Conservation (phyloP, 2,888 invertebrate genomes). For the Pandemis cinnamomeana region DNA sequence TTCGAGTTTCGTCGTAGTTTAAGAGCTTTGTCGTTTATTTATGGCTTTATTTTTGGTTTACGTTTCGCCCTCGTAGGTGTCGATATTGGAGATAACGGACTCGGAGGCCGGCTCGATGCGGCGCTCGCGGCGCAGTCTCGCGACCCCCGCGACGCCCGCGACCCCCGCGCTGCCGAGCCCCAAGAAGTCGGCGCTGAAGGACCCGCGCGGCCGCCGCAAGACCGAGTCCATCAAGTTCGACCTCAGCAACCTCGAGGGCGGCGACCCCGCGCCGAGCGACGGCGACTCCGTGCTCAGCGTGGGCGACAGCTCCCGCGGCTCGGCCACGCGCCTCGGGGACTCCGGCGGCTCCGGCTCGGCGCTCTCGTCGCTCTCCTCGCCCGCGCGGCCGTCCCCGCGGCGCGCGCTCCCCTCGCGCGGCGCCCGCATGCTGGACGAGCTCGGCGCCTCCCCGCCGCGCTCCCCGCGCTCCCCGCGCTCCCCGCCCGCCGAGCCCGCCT, state of each 20-base stretch:
- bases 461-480: too few species aligned
- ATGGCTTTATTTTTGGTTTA: not conserved
- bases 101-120: constrained; percentile 45
- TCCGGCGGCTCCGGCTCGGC: too few species aligned
- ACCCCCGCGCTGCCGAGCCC: constrained; percentile 50
- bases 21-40: constrained; percentile 34
- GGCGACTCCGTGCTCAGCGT: constrained; percentile 43
- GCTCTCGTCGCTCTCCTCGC: not conserved
- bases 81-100: constrained; percentile 58
- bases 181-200: constrained; percentile 71
- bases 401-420: constrained; percentile 54
- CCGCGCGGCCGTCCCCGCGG: not conserved
- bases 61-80: constrained; percentile 47
- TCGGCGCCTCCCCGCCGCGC: too few species aligned
- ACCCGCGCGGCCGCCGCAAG: constrained; percentile 62
- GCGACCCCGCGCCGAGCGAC: constrained; percentile 40
- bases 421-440: constrained; percentile 41
- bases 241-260: constrained; percentile 66
- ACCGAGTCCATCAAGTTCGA: constrained; percentile 77
- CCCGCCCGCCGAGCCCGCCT: too few species aligned
- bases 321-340: too few species aligned
- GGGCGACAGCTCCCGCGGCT: too few species aligned
- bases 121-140: constrained; percentile 44
- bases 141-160: constrained; percentile 43
- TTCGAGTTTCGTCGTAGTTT: constrained; percentile 8